A percentile compares a stretch with the other conserved stretches of the same genome.
Evolutionary conservation across 2,797 vertebrate genomes (phyloP).

Genomic region (Aselliscus stoliczkanus): DNA sequence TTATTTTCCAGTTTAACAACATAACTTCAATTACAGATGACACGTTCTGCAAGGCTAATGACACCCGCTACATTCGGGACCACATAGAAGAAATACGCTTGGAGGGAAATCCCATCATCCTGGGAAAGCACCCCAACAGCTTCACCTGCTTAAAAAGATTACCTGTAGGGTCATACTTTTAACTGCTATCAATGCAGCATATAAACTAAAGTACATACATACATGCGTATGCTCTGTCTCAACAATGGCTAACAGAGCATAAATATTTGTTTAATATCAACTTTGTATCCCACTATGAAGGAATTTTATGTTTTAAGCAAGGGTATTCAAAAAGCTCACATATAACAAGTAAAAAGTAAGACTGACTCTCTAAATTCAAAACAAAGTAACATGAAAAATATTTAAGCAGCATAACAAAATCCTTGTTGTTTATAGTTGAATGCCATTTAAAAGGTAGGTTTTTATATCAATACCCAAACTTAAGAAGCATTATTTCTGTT

Average conservation of each 20-base stretch:
- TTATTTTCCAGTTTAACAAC: constrained; percentile 92
- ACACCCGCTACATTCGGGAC: constrained; percentile 91
- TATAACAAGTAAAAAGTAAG: constrained; percentile 27
- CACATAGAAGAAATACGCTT: constrained; percentile 91
- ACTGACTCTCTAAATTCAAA: constrained; percentile 26
- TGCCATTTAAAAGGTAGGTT: background rate
- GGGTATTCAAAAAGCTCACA: constrained; percentile 26
- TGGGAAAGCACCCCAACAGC: constrained; percentile 93
- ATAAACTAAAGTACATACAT: background rate
- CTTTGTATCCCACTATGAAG: constrained; percentile 47
- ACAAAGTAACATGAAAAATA: constrained; percentile 45
- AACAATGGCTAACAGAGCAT: constrained; percentile 60
- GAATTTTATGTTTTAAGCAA: constrained; percentile 55
- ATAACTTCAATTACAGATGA: constrained; percentile 90
- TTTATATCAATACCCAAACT: background rate
- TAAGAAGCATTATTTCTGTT: constrained; percentile 18
- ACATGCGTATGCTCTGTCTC: background rate
- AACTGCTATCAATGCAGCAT: constrained; percentile 53
- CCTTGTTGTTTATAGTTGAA: background rate
- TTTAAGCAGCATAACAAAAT: constrained; percentile 15
- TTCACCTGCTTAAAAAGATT: constrained; percentile 93
- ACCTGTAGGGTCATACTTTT: constrained; percentile 93
- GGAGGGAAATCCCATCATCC: constrained; percentile 93
- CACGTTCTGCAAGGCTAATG: constrained; percentile 95
- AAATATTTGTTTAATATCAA: constrained; percentile 54